Conservation (phyloP, 30 jellyfish, hydroid and myxozoan species). For the Aurelia sp. region DNA sequence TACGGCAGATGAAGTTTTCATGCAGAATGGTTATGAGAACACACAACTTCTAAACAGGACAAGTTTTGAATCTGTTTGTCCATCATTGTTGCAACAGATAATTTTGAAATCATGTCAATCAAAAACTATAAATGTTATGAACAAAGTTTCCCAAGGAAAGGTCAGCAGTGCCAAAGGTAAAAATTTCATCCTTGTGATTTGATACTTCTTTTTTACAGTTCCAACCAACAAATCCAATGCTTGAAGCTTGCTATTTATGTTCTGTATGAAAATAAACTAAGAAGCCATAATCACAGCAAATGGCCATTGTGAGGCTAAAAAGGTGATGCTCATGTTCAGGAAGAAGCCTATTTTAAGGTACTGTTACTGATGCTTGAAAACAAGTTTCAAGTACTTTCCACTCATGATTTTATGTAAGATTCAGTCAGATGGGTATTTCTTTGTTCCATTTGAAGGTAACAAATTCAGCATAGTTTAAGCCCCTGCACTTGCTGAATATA, state of each 20-base stretch:
- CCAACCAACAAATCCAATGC: not conserved
- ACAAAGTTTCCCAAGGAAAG: not conserved
- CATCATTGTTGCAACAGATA: constrained; percentile 45
- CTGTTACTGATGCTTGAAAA: too few species aligned
- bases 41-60: constrained; percentile 8
- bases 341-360: too few species aligned
- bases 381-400: too few species aligned
- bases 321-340: too few species aligned
- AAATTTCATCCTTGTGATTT: too few species aligned
- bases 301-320: too few species aligned
- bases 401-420: too few species aligned
- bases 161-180: constrained; percentile 46
- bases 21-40: constrained; percentile 7
- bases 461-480: too few species aligned
- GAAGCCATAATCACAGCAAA: too few species aligned
- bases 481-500: too few species aligned
- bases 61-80: constrained; percentile 42
- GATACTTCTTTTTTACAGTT: not conserved
- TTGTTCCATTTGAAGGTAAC: too few species aligned
- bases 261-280: not conserved
- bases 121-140: not conserved
- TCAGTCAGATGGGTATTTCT: too few species aligned
- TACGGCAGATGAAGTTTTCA: constrained; percentile 38
- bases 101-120: constrained; percentile 16
- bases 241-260: not conserved